Conservation (phyloP, 2,797 vertebrate species). For the Trematomus bernacchii region DNA sequence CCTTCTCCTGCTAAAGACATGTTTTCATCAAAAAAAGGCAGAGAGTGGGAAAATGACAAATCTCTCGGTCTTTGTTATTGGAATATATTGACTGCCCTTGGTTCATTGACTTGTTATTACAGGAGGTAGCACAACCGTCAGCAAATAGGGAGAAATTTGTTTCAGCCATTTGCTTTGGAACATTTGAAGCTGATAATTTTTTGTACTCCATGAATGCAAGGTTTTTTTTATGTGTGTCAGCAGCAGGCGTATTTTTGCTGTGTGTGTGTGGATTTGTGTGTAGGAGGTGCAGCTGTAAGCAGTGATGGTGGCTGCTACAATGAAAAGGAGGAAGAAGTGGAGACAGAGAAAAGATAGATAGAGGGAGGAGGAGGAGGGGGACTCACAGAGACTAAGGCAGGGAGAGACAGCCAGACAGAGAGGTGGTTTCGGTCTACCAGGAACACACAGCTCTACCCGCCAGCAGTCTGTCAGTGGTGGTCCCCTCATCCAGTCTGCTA, state of each 20-base stretch:
- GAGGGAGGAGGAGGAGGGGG: constrained; percentile 40
- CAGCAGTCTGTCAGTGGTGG: constrained; percentile 85
- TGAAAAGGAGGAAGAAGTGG: constrained; percentile 55
- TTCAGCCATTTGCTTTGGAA: constrained; percentile 86
- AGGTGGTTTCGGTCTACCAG: constrained; percentile 78
- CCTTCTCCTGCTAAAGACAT: constrained; percentile 66
- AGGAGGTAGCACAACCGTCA: constrained; percentile 88
- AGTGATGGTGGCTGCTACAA: constrained; percentile 49
- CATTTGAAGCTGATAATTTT: constrained; percentile 85
- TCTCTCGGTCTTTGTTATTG: constrained; percentile 84
- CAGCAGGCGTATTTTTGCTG: constrained; percentile 39
- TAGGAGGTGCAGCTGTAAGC: constrained; percentile 64
- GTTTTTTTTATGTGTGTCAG: constrained; percentile 70
- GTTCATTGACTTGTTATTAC: constrained; percentile 96
- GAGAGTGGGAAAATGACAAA: constrained; percentile 78
- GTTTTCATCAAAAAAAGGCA: constrained; percentile 73
- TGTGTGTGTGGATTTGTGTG: constrained; percentile 52
- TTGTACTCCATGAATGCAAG: constrained; percentile 53
- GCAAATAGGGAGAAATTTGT: constrained; percentile 85
- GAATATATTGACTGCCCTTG: constrained; percentile 89
- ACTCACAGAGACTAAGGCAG: constrained; percentile 42
- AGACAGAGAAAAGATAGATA: constrained; percentile 45
- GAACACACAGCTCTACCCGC: constrained; percentile 75
- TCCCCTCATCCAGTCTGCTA: constrained; percentile 85
- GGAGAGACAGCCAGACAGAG: constrained; percentile 69